Evolutionary conservation across 1,140 invertebrate genomes (phyloP).

Genomic region (Drosophila neocordata): DNA sequence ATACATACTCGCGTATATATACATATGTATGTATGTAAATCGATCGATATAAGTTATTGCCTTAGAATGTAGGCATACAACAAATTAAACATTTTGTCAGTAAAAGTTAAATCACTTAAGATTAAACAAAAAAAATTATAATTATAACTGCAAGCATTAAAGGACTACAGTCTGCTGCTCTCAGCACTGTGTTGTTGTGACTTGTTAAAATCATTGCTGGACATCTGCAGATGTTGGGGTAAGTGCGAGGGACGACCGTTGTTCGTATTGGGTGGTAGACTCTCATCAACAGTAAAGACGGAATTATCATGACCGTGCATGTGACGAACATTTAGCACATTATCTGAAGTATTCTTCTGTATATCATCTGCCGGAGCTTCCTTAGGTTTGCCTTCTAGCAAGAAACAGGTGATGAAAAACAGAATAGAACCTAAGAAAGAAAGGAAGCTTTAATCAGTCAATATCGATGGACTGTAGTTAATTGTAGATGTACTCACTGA

Average conservation of each 20-base stretch:
- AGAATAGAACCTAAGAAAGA: constrained; percentile 66
- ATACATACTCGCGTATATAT: too few relatives aligned
- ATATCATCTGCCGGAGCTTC: constrained; percentile 32
- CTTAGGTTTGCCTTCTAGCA: constrained; percentile 68
- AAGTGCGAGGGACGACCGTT: constrained; percentile 61
- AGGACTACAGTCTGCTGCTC: constrained; percentile 79
- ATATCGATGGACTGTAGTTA: not conserved
- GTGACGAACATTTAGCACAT: constrained; percentile 57
- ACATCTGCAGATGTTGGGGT: constrained; percentile 75
- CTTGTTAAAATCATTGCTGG: constrained; percentile 70
- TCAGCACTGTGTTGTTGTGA: constrained; percentile 51
- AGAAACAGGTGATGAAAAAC: constrained; percentile 77
- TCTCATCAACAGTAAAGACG: constrained; percentile 73
- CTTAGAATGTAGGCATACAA: not conserved
- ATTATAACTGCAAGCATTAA: constrained; percentile 8
- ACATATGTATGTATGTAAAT: not conserved
- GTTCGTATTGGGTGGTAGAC: constrained; percentile 52
- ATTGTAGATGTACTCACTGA: constrained; percentile 84
- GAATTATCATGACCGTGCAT: constrained; percentile 79
- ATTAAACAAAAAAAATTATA: constrained; percentile 53
- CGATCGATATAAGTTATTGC: not conserved
- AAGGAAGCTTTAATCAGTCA: not conserved
- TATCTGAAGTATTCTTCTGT: constrained; percentile 52
- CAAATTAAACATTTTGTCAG: not conserved
- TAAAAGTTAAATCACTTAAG: not conserved